A percentile compares a stretch with the other conserved stretches of the same genome.
Evolutionary conservation across 37 sponge, comb jelly and placozoan species (phyloP).

Genomic region (Bolinopsis microptera): DNA sequence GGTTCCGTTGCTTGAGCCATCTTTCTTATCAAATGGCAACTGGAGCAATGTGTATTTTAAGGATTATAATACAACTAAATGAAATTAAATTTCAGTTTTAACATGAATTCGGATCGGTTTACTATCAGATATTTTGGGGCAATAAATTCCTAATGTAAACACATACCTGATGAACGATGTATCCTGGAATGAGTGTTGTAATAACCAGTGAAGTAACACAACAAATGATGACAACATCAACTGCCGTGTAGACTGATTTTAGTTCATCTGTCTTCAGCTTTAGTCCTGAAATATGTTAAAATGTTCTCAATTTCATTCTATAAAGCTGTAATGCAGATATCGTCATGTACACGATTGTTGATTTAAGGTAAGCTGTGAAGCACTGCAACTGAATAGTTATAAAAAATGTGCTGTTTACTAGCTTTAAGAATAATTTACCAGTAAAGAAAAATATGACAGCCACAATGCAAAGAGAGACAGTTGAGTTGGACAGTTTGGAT

Average conservation of each 20-base stretch:
- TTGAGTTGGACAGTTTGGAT: not conserved
- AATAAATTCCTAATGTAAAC: too few relatives aligned
- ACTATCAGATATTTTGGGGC: not conserved
- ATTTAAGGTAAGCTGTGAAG: too few relatives aligned
- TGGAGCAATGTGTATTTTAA: too few relatives aligned
- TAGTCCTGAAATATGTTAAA: not conserved
- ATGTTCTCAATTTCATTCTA: too few relatives aligned
- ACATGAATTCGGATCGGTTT: not conserved
- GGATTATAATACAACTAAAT: not conserved
- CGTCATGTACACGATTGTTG: too few relatives aligned
- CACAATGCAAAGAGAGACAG: conserved; percentile 31
- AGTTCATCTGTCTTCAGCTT: conserved; percentile 63
- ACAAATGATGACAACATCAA: conserved; percentile 5
- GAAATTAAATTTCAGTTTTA: not conserved
- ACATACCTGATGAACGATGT: conserved; percentile 12
- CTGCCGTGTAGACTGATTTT: conserved; percentile 13
- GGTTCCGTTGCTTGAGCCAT: not conserved
- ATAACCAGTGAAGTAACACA: conserved; percentile 1
- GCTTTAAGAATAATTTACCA: conserved; percentile 5
- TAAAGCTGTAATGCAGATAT: too few relatives aligned
- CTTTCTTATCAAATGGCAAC: conserved; percentile 5
- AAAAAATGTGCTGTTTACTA: too few relatives aligned
- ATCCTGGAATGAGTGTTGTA: not conserved
- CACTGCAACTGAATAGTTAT: too few relatives aligned
- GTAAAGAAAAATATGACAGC: conserved; percentile 44